Conservation (phyloP, 2,113 vertebrate species). For the Dinomys branickii region DNA sequence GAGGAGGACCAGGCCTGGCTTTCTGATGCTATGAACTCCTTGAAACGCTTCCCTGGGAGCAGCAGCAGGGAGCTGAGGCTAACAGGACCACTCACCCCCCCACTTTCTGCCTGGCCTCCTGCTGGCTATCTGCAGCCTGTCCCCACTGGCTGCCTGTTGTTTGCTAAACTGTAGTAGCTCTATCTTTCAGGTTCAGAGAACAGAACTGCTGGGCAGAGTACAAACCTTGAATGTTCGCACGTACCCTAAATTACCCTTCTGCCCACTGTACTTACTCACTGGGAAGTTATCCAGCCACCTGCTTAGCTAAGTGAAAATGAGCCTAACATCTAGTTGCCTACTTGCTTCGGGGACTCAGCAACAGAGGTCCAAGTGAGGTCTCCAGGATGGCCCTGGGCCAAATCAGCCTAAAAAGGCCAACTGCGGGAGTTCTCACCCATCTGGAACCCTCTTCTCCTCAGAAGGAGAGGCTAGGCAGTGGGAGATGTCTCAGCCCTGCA, state of each 20-base stretch:
- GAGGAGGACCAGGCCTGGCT: neutral
- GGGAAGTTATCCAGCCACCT: neutral
- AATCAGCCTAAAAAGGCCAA: neutral
- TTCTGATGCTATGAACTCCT: neutral
- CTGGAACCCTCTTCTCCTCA: neutral
- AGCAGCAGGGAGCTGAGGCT: neutral
- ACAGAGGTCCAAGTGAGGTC: neutral
- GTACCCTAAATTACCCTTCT: neutral
- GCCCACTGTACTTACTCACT: neutral
- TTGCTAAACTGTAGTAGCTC: neutral
- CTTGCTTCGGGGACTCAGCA: neutral
- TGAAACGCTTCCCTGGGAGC: neutral
- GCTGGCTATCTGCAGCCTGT: neutral
- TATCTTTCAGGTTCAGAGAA: neutral
- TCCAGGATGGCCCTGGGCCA: accelerated
- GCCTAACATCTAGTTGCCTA: neutral
- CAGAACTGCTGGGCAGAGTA: neutral
- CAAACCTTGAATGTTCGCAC: neutral
- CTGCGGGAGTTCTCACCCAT: neutral
- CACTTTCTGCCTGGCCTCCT: neutral
- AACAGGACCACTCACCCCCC: neutral
- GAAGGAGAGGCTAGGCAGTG: neutral
- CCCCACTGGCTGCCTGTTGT: neutral
- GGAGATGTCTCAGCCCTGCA: neutral
- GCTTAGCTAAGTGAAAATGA: neutral